A percentile compares a stretch with the other conserved stretches of the same genome.
Conservation (phyloP, 2,888 invertebrate species). For the Drosophila kambysellisi region DNA sequence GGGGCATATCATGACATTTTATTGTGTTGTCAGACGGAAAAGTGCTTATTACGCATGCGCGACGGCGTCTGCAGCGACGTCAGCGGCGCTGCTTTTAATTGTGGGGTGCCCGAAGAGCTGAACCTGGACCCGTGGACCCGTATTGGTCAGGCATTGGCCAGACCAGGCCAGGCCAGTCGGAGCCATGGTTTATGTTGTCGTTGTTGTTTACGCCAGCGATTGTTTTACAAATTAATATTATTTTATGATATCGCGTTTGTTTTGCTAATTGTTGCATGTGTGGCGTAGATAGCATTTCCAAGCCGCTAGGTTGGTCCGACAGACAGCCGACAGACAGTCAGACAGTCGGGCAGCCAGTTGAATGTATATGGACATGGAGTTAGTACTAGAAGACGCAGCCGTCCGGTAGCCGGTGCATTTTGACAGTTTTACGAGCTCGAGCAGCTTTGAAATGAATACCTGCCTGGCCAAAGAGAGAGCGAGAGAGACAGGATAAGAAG, state of each 20-base stretch:
- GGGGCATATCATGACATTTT: slow-evolving; percentile 85
- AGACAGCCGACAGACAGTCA: slow-evolving; percentile 13
- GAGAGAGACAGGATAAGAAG: not conserved
- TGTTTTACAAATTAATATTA: slow-evolving; percentile 82
- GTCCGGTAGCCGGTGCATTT: slow-evolving; percentile 79
- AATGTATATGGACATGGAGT: slow-evolving; percentile 35
- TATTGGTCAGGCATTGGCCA: slow-evolving; percentile 26
- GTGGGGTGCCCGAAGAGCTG: slow-evolving; percentile 60
- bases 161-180: not conserved
- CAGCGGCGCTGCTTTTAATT: slow-evolving; percentile 67
- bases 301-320: slow-evolving; percentile 42
- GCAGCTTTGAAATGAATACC: slow-evolving; percentile 78
- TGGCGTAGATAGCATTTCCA: slow-evolving; percentile 79
- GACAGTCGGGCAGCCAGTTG: slow-evolving; percentile 27
- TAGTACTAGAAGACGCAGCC: slow-evolving; percentile 22
- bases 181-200: slow-evolving; percentile 46
- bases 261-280: slow-evolving; percentile 82
- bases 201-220: slow-evolving; percentile 78
- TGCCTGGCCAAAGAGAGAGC: slow-evolving; percentile 27
- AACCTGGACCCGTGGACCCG: slow-evolving; percentile 27
- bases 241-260: slow-evolving; percentile 82
- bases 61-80: slow-evolving; percentile 59
- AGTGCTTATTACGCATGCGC: slow-evolving; percentile 85
- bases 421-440: slow-evolving; percentile 81
- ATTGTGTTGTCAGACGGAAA: slow-evolving; percentile 84